A percentile compares a stretch with the other conserved stretches of the same genome.
Evolutionary conservation across 2,888 invertebrate species (phyloP).

Genomic region (Agriopis leucophaearia): DNA sequence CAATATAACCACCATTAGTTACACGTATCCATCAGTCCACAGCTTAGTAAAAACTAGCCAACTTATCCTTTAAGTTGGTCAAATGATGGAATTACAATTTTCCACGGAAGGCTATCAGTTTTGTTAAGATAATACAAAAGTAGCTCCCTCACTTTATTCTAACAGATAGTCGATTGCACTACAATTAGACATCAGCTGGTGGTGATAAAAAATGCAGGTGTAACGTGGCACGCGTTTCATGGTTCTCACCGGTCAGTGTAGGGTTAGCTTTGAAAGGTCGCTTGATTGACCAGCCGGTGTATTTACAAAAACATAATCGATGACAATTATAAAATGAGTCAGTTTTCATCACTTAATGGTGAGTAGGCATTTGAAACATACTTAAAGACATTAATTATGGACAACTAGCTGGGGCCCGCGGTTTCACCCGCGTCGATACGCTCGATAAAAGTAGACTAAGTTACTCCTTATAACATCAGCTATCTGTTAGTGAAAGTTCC

Average conservation of each 20-base stretch:
- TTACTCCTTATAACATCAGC: too few species aligned
- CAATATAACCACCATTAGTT: constrained; percentile 33
- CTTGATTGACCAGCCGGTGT: constrained; percentile 32
- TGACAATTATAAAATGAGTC: too few species aligned
- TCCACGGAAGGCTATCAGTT: neutral
- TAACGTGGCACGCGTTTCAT: constrained; percentile 37
- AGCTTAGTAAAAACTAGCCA: constrained; percentile 5
- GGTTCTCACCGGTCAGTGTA: constrained; percentile 21
- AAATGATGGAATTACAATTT: neutral
- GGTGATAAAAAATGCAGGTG: constrained; percentile 20
- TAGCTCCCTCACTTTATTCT: neutral
- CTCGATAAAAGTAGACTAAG: too few species aligned
- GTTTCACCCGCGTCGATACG: too few species aligned
- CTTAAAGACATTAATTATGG: too few species aligned
- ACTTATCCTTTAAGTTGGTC: neutral
- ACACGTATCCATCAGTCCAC: constrained; percentile 18
- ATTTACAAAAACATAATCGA: too few species aligned
- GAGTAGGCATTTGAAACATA: too few species aligned
- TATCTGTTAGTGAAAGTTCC: too few species aligned
- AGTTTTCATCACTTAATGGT: too few species aligned
- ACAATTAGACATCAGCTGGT: constrained; percentile 11
- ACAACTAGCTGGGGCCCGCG: too few species aligned
- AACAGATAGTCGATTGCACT: neutral
- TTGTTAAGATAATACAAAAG: neutral
- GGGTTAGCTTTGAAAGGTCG: constrained; percentile 38